Base-by-base conservation (phyloP, 2,888 invertebrate genomes). In the Leptinotarsa haldemani region DNA sequence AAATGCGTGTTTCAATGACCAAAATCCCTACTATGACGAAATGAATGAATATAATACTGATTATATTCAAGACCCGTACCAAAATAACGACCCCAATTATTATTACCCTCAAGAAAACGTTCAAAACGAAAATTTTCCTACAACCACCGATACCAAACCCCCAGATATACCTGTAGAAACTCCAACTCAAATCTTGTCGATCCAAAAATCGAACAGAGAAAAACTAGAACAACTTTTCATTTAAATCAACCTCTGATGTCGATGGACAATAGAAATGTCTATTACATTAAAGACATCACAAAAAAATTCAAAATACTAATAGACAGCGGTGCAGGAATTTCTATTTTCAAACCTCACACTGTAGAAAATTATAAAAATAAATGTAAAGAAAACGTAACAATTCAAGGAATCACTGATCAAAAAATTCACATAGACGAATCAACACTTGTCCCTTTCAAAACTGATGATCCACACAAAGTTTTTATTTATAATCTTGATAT, bases 281-380 rank as follows among this genome's bases (percentile, higher is more conserved):
- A 48, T 48, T 48, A 48, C 15, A 48, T 13, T 15, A 15, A 48
- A 15, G 48, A 48, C 48, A 15, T 48, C 15, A 15, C 48, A 15
- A 48, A 48, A 48, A 15, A n/a, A 52, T 63, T 40, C 46, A 75
- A 52, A 70, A 47, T 68, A 53, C 20, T 70, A 20, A 73, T 70
- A 22, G 73, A 67, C 48, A 67, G 66, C 16, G 73, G 67, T 25
- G 73, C 73, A 58, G 75, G 72, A 70, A 69, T 73, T 46, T 73
- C 73, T 5, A 63, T 75, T 61, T 73, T 75, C 64, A 70, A 68
- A 63, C 63, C 65, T 48, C 30, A 70, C 1, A 65, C 65, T 63
- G 16, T 18, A 16, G 18, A 69, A 73, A 69, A 72, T 9, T 72
- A 48, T 48, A 9, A n/a, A n/a, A 20, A 30, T n/a, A n/a, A 58